These are phyloP conservation scores for Rostratula benghalensis DNA, from an alignment of 2,113 vertebrate species.

Conservation along the genomic window DNA sequence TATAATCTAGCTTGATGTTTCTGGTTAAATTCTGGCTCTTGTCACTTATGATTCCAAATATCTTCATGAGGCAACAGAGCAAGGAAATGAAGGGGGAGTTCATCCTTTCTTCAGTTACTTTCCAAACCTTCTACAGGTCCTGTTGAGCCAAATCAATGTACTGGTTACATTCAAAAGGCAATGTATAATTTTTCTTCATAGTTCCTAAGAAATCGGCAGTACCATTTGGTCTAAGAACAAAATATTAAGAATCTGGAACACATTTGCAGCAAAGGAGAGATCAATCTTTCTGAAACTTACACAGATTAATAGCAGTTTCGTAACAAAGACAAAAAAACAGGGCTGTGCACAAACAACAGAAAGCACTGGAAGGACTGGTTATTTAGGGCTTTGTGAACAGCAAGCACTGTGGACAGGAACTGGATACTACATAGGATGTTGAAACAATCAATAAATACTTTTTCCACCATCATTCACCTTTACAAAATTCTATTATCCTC, in stretches of 20 bases:
- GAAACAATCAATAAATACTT: background rate
- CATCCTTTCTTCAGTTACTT: conserved; percentile 4
- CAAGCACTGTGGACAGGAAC: background rate
- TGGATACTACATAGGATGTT: background rate
- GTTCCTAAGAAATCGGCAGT: background rate
- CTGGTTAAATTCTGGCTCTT: conserved; percentile 31
- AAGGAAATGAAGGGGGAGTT: background rate
- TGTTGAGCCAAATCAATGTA: background rate
- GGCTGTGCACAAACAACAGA: background rate
- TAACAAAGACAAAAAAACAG: background rate
- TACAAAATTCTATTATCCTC: background rate
- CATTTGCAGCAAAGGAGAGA: background rate
- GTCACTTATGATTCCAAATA: conserved; percentile 7
- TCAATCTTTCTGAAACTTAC: background rate
- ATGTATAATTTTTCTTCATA: background rate
- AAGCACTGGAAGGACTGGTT: background rate
- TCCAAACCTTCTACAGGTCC: background rate
- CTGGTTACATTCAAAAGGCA: background rate
- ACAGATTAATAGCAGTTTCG: background rate
- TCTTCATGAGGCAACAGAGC: conserved; percentile 1
- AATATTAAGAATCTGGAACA: background rate
- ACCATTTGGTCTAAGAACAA: background rate
- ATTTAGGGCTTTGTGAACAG: background rate
- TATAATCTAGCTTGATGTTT: conserved; percentile 22
- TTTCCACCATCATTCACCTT: background rate